phyloP scores from a whole-genome alignment of 2,113 vertebrate species.

The Bufo gargarizans region DNA sequence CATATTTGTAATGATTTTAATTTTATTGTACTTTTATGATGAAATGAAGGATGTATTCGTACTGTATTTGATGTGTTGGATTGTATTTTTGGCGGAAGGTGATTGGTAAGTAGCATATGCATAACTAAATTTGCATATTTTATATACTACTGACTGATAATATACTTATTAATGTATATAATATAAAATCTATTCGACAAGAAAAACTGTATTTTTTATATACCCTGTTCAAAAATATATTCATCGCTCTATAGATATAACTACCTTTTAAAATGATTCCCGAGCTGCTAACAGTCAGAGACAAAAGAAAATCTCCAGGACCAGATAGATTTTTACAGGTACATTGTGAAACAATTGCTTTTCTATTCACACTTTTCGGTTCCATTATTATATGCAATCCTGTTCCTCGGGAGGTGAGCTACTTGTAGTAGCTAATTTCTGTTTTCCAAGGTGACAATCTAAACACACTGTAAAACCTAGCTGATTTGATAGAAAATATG shows the following conservation, averaged over 20 bases:
- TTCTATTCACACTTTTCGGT: constrained; percentile 8
- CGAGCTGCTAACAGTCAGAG: neutral
- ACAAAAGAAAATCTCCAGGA: neutral
- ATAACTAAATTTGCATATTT: too few relatives aligned
- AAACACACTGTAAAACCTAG: neutral
- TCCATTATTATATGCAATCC: constrained; percentile 17
- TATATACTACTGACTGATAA: too few relatives aligned
- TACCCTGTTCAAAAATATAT: neutral
- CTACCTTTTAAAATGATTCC: neutral
- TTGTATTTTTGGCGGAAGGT: too few relatives aligned
- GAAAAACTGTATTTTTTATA: too few relatives aligned
- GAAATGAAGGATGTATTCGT: too few relatives aligned
- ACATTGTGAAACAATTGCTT: neutral
- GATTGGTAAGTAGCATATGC: too few relatives aligned
- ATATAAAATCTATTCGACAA: too few relatives aligned
- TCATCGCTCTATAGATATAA: neutral
- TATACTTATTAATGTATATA: too few relatives aligned
- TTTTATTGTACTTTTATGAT: too few relatives aligned
- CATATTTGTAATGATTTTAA: too few relatives aligned
- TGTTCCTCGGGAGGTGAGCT: constrained; percentile 12
- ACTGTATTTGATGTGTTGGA: too few relatives aligned
- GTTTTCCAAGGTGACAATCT: constrained; percentile 6
- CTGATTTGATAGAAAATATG: neutral
- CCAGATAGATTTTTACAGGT: neutral
- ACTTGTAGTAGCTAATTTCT: constrained; percentile 7